Conservation (phyloP, 2,888 invertebrate species). For the Cantharis rufa region DNA sequence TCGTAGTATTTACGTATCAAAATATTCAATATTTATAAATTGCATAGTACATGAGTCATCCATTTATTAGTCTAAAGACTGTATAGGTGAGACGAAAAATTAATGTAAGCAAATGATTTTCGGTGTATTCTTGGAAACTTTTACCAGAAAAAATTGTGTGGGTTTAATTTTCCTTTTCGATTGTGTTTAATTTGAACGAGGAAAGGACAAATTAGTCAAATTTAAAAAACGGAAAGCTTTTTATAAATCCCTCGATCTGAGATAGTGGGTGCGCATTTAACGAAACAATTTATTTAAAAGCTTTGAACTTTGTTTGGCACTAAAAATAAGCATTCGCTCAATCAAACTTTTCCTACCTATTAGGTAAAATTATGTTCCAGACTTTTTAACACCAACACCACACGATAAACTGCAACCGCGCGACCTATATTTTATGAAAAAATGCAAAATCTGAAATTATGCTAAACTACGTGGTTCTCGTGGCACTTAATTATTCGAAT, state of each 20-base stretch:
- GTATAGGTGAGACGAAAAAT: neutral
- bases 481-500: slow-evolving; percentile 11
- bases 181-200: neutral
- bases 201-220: neutral
- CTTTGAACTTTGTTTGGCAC: neutral
- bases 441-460: neutral
- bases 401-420: neutral
- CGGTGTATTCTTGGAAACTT: neutral
- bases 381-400: neutral
- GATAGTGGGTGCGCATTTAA: neutral
- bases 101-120: neutral
- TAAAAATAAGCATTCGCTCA: neutral
- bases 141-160: neutral
- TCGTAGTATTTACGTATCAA: neutral
- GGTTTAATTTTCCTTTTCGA: neutral
- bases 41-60: neutral
- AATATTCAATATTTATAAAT: neutral
- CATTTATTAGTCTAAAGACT: neutral
- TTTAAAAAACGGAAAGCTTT: neutral
- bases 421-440: neutral
- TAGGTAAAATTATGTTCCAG: neutral
- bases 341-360: slow-evolving; percentile 1
- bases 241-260: neutral
- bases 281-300: neutral
- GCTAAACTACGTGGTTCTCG: slow-evolving; percentile 10